Evolutionary conservation across 2,797 vertebrate genomes (phyloP), one percentile per base, ranked within the genome.

Genomic region (Hafferia zeledoni): DNA sequence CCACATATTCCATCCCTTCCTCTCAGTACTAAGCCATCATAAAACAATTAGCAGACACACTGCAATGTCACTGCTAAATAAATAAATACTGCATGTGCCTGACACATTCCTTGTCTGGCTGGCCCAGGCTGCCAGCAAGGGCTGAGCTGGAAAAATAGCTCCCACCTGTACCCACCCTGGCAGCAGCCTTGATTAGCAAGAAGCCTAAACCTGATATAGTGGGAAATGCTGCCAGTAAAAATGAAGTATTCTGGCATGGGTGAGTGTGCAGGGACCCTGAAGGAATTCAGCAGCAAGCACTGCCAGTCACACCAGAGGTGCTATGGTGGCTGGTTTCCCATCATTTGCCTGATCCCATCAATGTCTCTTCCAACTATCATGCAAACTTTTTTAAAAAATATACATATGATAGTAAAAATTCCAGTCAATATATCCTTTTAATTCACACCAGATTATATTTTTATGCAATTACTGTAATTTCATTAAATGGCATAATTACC

Each of bases 381-480:
- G 24, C 37, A 82, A 88, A 79, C 47, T 95, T 88, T 0, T 24
- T 64, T 92, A 33, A 79, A 23, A 86, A 53, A 53, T 18, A 76
- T 28, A 80, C 1, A 47, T 1, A 67, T 18, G 46, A 92, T 67
- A 79, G 84, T 46, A 96, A 96, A 94, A 91, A 93, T 83, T 94
- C 76, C 81, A 95, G 86, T 93, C 95, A 96, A 97, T 90, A 94
- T 93, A 90, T 88, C 93, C 83, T 97, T 97, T 98, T 91, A 96
- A 97, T 95, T 96, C 87, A 28, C 76, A 95, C 67, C 57, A 88
- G 95, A 97, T 97, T 97, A 97, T 97, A 90, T 91, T 97, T 97
- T 95, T 96, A 97, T 97, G 96, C 97, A 97, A 98, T 98, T 97
- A 97, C 96, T 97, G 85, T 97, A 98, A 98, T 98, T 98, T 97